Base-by-base conservation (phyloP, 2,888 invertebrate genomes). In the Dryobota labecula region DNA sequence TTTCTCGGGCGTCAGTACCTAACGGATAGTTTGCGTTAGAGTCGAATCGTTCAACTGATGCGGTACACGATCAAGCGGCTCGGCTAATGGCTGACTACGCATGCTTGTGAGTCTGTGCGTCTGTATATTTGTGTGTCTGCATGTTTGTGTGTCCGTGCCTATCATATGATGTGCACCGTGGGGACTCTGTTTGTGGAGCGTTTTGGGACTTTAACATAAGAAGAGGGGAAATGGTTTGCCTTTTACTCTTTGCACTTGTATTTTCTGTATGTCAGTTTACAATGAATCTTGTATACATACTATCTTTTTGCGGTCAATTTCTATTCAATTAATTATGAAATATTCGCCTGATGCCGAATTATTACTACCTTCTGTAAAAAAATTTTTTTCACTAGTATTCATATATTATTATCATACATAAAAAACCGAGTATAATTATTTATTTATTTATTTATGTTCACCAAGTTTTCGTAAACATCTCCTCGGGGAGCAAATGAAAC, bases 401-500 rank as follows among this genome's bases (percentile, higher is more conserved):
- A n/a, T n/a, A n/a, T n/a, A n/a, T n/a, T n/a, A n/a, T n/a, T n/a
- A n/a, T n/a, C n/a, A n/a, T n/a, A n/a, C n/a, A n/a, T n/a, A n/a
- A n/a, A n/a, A n/a, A n/a, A n/a, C n/a, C n/a, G n/a, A n/a, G n/a
- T n/a, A n/a, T n/a, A n/a, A n/a, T n/a, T n/a, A n/a, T n/a, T n/a
- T n/a, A n/a, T n/a, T n/a, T n/a, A n/a, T n/a, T n/a, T n/a, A n/a
- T n/a, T n/a, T n/a, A n/a, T n/a, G n/a, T n/a, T n/a, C n/a, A n/a
- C n/a, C n/a, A n/a, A n/a, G n/a, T n/a, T n/a, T n/a, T n/a, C n/a
- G n/a, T n/a, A n/a, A n/a, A n/a, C n/a, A n/a, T n/a, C n/a, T n/a
- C n/a, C 36, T 70, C 68, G n/a, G 73, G 64, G 84, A 69, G 51
- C 69, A 45, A 71, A 77, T 71, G 56, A 64, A 73, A 58, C 57